A percentile compares a stretch with the other conserved stretches of the same genome.
Conservation (phyloP, 2,113 vertebrate species). For the Motacilla tschutschensis region DNA sequence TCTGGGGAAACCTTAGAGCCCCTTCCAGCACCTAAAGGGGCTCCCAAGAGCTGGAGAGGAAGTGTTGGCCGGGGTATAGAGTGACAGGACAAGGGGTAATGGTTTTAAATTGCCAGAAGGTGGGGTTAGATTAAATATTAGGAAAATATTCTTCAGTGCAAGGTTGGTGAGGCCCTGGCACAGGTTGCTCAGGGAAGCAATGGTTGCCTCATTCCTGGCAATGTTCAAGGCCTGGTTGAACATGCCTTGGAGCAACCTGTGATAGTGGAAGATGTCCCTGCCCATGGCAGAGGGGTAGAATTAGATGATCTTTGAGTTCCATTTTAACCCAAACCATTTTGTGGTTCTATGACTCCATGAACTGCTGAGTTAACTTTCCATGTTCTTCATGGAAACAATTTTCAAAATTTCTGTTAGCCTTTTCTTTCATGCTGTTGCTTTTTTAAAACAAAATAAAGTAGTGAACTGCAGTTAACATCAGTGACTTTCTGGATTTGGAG, state of each 20-base stretch:
- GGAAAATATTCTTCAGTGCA: not conserved
- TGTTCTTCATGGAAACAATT: not conserved
- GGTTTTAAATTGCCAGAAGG: not conserved
- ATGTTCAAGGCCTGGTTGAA: not conserved
- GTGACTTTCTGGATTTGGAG: not conserved
- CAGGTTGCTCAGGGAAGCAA: not conserved
- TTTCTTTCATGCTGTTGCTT: not conserved
- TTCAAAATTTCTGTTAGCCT: not conserved
- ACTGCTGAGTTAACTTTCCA: not conserved
- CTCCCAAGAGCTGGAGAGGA: not conserved
- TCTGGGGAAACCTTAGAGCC: not conserved
- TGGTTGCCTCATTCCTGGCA: not conserved
- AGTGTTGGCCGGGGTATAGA: not conserved
- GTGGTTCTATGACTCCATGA: not conserved
- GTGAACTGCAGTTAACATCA: not conserved
- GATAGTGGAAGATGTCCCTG: not conserved
- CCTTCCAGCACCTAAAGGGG: not conserved
- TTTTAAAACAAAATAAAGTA: not conserved
- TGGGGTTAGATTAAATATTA: not conserved
- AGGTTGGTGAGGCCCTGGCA: not conserved
- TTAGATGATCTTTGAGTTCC: not conserved
- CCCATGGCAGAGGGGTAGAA: not conserved
- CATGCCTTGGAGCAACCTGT: not conserved
- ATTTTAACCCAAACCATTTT: not conserved
- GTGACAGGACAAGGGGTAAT: not conserved